A percentile compares a stretch with the other conserved stretches of the same genome.
These are phyloP conservation scores for Nomada fabriciana DNA, from an alignment of 2,888 invertebrate genomes.

Conservation along the genomic window DNA sequence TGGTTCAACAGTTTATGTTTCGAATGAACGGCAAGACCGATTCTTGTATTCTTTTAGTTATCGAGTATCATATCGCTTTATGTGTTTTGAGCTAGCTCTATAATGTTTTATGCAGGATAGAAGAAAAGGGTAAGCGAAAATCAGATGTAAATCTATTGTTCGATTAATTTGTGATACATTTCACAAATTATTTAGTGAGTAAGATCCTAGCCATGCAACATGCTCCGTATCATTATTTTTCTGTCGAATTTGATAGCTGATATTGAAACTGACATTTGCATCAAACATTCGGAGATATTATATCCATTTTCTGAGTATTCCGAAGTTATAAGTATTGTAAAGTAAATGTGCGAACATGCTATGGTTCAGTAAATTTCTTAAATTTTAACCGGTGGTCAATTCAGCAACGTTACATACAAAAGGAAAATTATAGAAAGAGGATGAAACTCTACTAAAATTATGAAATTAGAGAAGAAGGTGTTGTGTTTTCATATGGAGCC, in stretches of 20 bases:
- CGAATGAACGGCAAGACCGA: not conserved
- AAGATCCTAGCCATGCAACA: no score
- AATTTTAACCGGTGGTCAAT: not conserved
- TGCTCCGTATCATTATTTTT: no score
- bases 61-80: not conserved
- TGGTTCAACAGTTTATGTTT: no score
- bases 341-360: no score
- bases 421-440: not conserved
- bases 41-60: not conserved
- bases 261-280: no score
- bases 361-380: not conserved
- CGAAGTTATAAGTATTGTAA: no score
- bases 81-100: not conserved
- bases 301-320: no score
- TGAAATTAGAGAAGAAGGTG: not conserved
- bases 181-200: no score
- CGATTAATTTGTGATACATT: not conserved
- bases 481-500: constrained; percentile 22
- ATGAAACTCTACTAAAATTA: not conserved
- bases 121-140: not conserved
- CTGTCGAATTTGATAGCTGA: no score
- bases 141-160: not conserved
- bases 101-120: not conserved
- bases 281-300: not conserved
- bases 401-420: no score